phyloP scores from a whole-genome alignment of 2,888 invertebrate genomes.

The Hyposoter dolosus region DNA sequence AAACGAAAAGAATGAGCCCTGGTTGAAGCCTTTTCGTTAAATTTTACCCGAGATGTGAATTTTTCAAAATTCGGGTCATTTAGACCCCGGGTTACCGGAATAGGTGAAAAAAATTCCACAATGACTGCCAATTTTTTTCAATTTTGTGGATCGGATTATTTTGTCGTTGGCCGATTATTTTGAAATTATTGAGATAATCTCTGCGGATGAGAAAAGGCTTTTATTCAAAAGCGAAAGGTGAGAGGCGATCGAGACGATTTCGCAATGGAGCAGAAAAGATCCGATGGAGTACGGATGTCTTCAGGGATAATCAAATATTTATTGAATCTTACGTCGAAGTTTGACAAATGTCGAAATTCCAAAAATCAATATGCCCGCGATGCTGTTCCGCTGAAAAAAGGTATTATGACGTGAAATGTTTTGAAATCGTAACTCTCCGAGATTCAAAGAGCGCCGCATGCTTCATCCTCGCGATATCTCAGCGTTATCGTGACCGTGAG shows the following conservation, averaged over 20 bases:
- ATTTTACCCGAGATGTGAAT: too few species aligned
- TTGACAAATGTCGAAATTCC: not conserved
- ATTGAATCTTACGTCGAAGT: not conserved
- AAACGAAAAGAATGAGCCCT: too few species aligned
- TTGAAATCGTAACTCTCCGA: not conserved
- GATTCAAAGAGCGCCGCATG: not conserved
- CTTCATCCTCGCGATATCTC: not conserved
- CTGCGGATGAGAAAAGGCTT: not conserved
- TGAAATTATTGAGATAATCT: too few species aligned
- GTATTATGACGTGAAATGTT: not conserved
- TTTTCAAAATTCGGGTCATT: too few species aligned
- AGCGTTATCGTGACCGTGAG: constrained; percentile 1
- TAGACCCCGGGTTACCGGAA: too few species aligned
- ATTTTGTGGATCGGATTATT: not conserved
- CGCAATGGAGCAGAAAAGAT: not conserved
- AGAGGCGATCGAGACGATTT: not conserved
- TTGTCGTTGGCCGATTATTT: not conserved
- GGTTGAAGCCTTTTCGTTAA: too few species aligned
- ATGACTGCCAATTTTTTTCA: not conserved
- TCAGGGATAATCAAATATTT: not conserved
- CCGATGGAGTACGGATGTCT: not conserved
- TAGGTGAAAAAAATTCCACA: not conserved
- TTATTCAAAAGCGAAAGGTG: not conserved
- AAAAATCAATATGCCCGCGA: not conserved
- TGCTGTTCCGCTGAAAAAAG: not conserved